Conservation (phyloP, 2,113 vertebrate genomes). For the Grus americana region DNA sequence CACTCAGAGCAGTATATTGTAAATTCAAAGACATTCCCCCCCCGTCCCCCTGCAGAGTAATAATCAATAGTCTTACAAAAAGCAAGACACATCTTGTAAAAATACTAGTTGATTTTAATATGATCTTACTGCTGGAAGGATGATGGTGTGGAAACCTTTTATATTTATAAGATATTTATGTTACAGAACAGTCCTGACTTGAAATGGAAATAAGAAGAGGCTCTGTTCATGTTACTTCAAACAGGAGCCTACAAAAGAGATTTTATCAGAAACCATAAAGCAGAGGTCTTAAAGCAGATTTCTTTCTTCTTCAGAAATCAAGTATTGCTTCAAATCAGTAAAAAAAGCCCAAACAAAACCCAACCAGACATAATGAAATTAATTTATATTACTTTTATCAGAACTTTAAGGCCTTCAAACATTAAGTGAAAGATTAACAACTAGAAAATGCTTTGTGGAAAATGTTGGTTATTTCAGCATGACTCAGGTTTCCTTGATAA, state of each 20-base stretch:
- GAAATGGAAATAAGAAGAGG: not conserved
- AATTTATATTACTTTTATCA: not conserved
- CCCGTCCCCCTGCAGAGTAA: not conserved
- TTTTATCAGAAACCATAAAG: not conserved
- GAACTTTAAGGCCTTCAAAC: not conserved
- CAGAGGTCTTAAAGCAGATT: not conserved
- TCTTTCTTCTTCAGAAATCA: not conserved
- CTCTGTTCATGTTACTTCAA: not conserved
- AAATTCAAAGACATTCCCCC: not conserved
- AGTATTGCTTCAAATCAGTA: not conserved
- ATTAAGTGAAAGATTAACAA: not conserved
- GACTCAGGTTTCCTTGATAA: not conserved
- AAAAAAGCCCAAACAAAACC: not conserved
- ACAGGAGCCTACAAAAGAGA: not conserved
- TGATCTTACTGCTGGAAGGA: not conserved
- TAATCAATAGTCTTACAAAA: not conserved
- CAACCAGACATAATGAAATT: not conserved
- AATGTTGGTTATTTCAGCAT: not conserved
- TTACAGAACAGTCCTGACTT: not conserved
- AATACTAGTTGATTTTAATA: not conserved
- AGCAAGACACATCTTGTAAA: not conserved
- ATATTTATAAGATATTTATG: conserved; percentile 12
- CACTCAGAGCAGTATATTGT: not conserved
- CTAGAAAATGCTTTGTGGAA: not conserved
- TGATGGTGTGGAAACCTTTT: not conserved